Conservation (phyloP, 2,888 invertebrate genomes). For the Mythimna ferrago region DNA sequence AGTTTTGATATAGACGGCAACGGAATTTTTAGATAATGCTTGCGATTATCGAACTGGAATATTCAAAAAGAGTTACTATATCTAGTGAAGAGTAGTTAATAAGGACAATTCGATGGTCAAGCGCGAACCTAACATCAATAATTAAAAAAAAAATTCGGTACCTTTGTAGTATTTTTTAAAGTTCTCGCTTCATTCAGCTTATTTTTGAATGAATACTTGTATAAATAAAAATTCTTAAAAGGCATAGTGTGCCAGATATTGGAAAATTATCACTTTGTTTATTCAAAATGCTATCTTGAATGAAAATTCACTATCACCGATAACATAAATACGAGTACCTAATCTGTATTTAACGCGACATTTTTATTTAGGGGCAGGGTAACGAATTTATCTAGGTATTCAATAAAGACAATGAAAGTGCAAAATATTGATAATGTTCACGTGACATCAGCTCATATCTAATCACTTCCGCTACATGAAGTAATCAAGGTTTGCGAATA, state of each 20-base stretch:
- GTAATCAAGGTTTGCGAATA: conserved; percentile 15
- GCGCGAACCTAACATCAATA: too few species aligned
- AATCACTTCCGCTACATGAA: conserved; percentile 20
- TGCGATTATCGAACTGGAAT: not conserved
- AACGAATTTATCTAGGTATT: conserved; percentile 4
- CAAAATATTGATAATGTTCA: conserved; percentile 22
- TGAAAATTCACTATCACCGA: conserved; percentile 5
- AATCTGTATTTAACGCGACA: not conserved
- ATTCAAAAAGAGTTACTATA: not conserved
- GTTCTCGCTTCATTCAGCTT: not conserved
- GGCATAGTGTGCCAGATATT: not conserved
- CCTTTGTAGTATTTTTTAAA: not conserved
- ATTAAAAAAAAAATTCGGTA: not conserved
- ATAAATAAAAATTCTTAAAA: not conserved
- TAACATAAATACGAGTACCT: conserved; percentile 7
- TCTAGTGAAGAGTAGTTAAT: not conserved
- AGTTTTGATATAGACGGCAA: not conserved
- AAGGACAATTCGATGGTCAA: not conserved
- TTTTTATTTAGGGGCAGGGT: not conserved
- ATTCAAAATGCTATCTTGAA: conserved; percentile 21
- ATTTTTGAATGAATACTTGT: not conserved
- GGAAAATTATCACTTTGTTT: not conserved
- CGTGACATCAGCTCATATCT: conserved; percentile 22
- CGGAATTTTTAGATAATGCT: not conserved
- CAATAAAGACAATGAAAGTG: conserved; percentile 20